Evolutionary conservation across 2,888 invertebrate species (phyloP).

Genomic region (Drosophila crucigera): DNA sequence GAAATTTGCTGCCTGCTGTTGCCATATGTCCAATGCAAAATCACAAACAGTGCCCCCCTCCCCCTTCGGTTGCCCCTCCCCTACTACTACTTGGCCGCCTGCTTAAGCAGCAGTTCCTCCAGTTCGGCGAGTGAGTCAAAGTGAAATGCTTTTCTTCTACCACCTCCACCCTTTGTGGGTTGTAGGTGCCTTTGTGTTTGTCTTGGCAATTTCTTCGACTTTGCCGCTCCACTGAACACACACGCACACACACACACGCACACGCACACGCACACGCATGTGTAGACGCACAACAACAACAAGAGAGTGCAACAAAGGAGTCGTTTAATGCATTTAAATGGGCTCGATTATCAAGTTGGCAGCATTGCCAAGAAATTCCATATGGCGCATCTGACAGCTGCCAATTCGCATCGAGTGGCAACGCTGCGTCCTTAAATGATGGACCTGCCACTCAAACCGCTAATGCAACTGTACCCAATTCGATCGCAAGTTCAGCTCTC

Average conservation of each 20-base stretch:
- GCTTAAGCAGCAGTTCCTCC: background rate
- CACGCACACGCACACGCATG: background rate
- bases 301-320: conserved; percentile 27
- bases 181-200: conserved; percentile 29
- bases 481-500: conserved; percentile 5
- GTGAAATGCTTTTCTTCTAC: conserved; percentile 32
- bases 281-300: background rate
- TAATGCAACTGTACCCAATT: conserved; percentile 12
- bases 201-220: conserved; percentile 25
- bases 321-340: conserved; percentile 73
- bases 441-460: conserved; percentile 18
- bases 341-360: conserved; percentile 66
- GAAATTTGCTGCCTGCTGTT: conserved; percentile 60
- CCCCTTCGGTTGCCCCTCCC: background rate
- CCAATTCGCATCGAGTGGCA: conserved; percentile 57
- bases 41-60: conserved; percentile 7
- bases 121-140: conserved; percentile 44
- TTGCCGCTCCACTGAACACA: conserved; percentile 44
- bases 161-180: background rate
- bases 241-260: conserved; percentile 13
- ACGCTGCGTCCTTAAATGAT: conserved; percentile 19
- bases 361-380: conserved; percentile 41
- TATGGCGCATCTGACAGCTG: conserved; percentile 57
- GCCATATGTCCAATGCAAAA: conserved; percentile 61
- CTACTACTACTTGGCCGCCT: background rate